Evolutionary conservation across 1,140 invertebrate species (phyloP), one percentile per base, ranked within the genome.

Genomic region (Heliconius congener): DNA sequence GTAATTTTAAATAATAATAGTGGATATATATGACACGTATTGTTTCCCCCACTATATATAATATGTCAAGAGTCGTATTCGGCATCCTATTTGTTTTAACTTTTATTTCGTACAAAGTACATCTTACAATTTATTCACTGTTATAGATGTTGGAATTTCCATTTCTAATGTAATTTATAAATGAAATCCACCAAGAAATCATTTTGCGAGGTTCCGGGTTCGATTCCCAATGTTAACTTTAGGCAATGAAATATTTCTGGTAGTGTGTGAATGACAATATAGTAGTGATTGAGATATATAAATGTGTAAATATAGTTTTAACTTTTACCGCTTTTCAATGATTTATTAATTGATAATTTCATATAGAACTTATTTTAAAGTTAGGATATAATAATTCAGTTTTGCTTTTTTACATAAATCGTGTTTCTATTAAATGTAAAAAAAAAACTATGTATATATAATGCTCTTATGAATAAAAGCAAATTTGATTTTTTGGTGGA

Each of bases 41-140:
- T 46, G 42, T 16, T 46, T 0, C 13, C 79, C 73, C 77, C 77
- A 77, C 79, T 81, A 74, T 73, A 74, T 75, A 74, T 19, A 34
- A 70, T 80, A 42, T 71, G 23, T 72, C 16, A n/a, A 46, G 27
- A 30, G 79, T 71, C 79, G 79, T 81, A 77, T 81, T 81, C 75
- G 79, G 79, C 79, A 74, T 77, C 70, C 73, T 57, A 55, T 79
- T 80, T 76, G 52, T 81, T 80, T 77, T 74, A 77, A 57, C 70
- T n/a, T 79, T 76, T 76, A 73, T 72, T 76, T 70, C 42, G 73
- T 77, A 81, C 71, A 55, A 34, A 71, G 75, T 77, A 74, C 71
- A 50, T 71, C 77, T 77, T 77, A 74, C 74, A 76, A 71, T 73
- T 76, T 74, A 75, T 79, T 75, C 74, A 79, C 74, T 76, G 70